phyloP scores from a whole-genome alignment of 2,888 invertebrate genomes.

The Agonopterix subpropinquella region DNA sequence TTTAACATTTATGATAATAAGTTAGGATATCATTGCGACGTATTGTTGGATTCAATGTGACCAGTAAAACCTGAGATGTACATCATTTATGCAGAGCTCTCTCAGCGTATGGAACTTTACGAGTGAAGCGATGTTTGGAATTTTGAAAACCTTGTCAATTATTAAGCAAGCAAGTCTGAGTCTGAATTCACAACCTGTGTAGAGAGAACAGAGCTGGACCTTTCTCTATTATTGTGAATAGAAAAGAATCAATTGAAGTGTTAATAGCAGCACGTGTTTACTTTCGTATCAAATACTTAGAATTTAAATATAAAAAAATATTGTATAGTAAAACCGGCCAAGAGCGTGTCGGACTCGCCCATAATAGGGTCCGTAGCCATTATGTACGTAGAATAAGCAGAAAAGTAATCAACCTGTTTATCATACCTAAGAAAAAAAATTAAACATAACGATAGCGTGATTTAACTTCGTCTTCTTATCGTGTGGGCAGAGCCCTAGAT shows the following conservation, averaged over 20 bases:
- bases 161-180: conserved; percentile 1
- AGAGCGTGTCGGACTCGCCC: no score
- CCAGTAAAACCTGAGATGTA: neutral
- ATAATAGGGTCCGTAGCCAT: no score
- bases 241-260: neutral
- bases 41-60: conserved; percentile 4
- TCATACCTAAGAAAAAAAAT: no score
- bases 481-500: no score
- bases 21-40: neutral
- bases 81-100: conserved; percentile 2
- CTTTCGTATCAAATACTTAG: no score
- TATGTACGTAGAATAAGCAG: no score
- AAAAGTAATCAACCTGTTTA: no score
- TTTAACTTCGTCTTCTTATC: no score
- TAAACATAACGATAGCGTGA: no score
- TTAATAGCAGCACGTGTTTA: neutral
- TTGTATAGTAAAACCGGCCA: no score
- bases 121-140: conserved; percentile 3
- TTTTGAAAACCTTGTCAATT: conserved; percentile 5
- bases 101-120: conserved; percentile 1
- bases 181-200: neutral
- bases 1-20: no score
- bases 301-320: no score
- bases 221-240: neutral
- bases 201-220: neutral